Evolutionary conservation across 2,888 invertebrate species (phyloP), one percentile per base, ranked within the genome.

Genomic region (Anoplius nigerrimus): DNA sequence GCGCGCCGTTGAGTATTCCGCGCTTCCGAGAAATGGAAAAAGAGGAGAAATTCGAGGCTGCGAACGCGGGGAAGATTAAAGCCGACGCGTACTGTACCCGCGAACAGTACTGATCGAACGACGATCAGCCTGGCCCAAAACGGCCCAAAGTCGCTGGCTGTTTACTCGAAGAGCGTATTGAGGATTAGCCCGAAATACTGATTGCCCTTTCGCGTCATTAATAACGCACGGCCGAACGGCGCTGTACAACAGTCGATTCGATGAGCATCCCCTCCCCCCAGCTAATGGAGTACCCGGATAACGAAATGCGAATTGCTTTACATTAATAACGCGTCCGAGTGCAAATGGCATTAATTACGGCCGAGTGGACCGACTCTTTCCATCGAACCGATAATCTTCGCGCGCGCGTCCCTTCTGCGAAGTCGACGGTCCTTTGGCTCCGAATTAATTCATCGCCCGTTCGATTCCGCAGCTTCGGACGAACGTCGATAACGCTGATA

Each of bases 201-300:
- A 62, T 72, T 67, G 56, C 27, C 62, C 20, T 45, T 46, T 16
- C 45, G 54, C 61, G 60, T 52, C 55, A 66, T 66, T 66, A 66
- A 66, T 66, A 61, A 61, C 43, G 27, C 56, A 18, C 43, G 43
- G 42, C 20, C 34, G 52, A 63, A 42, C 20, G 43, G 51, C n/a
- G 43, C 57, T 20, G 48, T 18, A 48, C 22, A 21, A 52, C 16
- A 24, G 21, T 16, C 16, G 51, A 52, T 57, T 57, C 57, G 52
- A 57, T 51, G 63, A 57, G 51, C 43, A 22, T 16, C 56, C 34
- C 15, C 51, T 13, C n/a, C n/a, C n/a, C n/a, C n/a, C n/a, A n/a
- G 24, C 51, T 66, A 66, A 61, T 66, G 51, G 60, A 60, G 56
- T 66, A 59, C 11, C 20, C 22, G 61, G 22, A 22, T 61, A 63